A percentile compares a stretch with the other conserved stretches of the same genome.
Conservation (phyloP, 2,113 vertebrate species). For the Camelus dromedarius region DNA sequence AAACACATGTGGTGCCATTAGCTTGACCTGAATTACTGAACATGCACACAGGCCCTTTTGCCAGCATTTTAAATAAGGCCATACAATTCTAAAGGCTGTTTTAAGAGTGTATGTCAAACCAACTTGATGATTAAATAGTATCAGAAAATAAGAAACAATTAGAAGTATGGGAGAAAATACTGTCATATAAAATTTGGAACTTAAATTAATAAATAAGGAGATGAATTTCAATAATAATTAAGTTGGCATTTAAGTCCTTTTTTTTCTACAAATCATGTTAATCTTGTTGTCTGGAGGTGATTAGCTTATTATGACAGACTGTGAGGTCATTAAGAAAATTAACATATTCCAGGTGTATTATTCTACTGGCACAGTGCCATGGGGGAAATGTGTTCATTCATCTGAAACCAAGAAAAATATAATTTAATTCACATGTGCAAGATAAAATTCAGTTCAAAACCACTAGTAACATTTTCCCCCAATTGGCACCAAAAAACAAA, state of each 20-base stretch:
- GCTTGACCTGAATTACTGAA: constrained; percentile 28
- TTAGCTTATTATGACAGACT: constrained; percentile 29
- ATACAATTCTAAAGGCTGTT: not conserved
- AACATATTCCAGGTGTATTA: constrained; percentile 77
- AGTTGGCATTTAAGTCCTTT: not conserved
- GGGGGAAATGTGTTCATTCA: constrained; percentile 75
- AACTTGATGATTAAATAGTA: not conserved
- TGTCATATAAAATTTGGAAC: not conserved
- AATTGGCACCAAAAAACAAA: not conserved
- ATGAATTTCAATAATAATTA: constrained; percentile 50
- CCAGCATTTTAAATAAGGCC: not conserved
- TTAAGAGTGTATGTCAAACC: not conserved
- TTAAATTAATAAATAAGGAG: not conserved
- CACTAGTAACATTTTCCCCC: constrained; percentile 15
- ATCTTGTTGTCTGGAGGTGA: constrained; percentile 69
- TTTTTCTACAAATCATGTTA: constrained; percentile 35
- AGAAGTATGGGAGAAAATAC: not conserved
- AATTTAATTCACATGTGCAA: constrained; percentile 83
- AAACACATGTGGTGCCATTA: constrained; percentile 51
- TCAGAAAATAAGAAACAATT: constrained; percentile 47
- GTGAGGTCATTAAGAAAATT: constrained; percentile 79
- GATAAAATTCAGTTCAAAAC: constrained; percentile 73
- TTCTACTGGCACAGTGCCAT: constrained; percentile 16
- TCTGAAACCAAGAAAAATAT: constrained; percentile 76
- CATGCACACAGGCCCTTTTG: not conserved